Evolutionary conservation across 2,888 invertebrate genomes (phyloP), one percentile per base, ranked within the genome.

Genomic region (Crossocerus cetratus): DNA sequence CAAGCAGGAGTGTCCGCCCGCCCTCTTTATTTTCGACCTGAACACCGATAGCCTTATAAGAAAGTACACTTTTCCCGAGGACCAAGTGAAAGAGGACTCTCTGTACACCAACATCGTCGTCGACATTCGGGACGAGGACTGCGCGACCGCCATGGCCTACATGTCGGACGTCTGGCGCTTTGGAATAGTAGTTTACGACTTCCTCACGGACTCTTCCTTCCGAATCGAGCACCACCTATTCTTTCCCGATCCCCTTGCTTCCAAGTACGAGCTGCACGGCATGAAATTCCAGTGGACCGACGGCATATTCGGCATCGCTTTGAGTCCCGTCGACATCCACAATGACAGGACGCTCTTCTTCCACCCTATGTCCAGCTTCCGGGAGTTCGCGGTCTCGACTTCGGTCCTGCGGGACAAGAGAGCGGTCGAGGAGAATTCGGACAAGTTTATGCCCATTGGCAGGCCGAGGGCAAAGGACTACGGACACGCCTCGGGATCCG

Each of bases 251-350:
- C 95, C 95, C 0, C 84, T 95, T 0, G 94, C 95, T 0, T 93
- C 95, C 2, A 83, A 86, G 64, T 96, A 94, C 84, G 94, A 94
- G 69, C 90, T 96, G 0, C 94, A 95, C 75, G 95, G 94, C 1
- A 85, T 96, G 0, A 94, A 94, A 76, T 96, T 96, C 85, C 94
- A 96, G 84, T 96, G 96, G 96, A 92, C 94, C 5, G 96, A 96
- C 85, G 96, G 96, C 0, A 92, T 96, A 21, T 96, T 96, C 84
- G 95, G 95, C 0, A 90, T 96, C 79, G 93, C 95, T 0, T 85
- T 96, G 56, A 93, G 94, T n/a, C 93, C 94, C 4, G 85, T 86
- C 32, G 86, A 91, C 78, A 87, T 91, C 2, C 85, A 91, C 64
- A 87, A 89, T 20, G 94, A 96, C 60, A 92, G 95, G 61, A 91